These are phyloP conservation scores for Labrus mixtus DNA, from an alignment of 2,113 vertebrate species.

Conservation along the genomic window DNA sequence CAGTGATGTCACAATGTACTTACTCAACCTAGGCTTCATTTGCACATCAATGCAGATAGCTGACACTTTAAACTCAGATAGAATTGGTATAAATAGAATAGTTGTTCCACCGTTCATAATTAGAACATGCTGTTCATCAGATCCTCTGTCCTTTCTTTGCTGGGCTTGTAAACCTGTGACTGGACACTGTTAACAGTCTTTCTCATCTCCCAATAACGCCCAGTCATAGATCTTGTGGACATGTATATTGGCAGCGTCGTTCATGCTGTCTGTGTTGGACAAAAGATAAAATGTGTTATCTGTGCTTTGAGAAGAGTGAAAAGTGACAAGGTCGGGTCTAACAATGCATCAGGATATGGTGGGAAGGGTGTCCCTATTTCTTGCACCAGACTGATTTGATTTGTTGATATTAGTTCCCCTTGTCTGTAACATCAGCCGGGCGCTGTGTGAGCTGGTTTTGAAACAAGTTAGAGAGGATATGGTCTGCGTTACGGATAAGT, in stretches of 20 bases:
- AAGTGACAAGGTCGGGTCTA: conserved; percentile 46
- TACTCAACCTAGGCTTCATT: no score
- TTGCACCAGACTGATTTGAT: conserved; percentile 59
- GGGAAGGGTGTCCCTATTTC: conserved; percentile 34
- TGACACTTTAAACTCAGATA: no score
- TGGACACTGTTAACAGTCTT: conserved; percentile 40
- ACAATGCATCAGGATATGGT: conserved; percentile 53
- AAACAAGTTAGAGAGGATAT: conserved; percentile 13
- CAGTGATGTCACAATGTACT: no score
- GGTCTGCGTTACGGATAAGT: conserved; percentile 19
- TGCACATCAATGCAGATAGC: no score
- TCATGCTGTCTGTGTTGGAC: conserved; percentile 14
- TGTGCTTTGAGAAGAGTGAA: conserved; percentile 27
- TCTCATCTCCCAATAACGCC: conserved; percentile 50
- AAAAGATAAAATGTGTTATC: conserved; percentile 49
- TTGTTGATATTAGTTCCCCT: conserved; percentile 51
- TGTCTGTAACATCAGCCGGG: conserved; percentile 33
- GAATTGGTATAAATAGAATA: no score
- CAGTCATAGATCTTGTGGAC: conserved; percentile 19
- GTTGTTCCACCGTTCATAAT: conserved; percentile 4
- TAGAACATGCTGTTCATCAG: conserved; percentile 15
- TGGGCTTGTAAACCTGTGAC: conserved; percentile 33
- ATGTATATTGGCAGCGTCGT: conserved; percentile 28
- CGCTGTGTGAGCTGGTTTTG: conserved; percentile 17
- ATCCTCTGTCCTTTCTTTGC: conserved; percentile 13